Conservation (phyloP, 1,140 invertebrate species). For the Apis cerana region DNA sequence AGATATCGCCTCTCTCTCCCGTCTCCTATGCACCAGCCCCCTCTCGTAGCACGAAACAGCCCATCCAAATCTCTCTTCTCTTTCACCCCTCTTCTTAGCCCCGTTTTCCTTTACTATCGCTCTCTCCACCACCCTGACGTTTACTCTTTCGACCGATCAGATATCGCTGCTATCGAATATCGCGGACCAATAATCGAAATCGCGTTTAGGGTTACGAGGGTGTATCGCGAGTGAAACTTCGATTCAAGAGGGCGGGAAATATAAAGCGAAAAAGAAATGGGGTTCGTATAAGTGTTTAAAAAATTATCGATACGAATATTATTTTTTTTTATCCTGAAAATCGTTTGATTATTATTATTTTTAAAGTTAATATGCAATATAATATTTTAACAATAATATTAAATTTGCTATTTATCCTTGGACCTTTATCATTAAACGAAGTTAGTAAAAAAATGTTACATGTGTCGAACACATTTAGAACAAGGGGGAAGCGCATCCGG, state of each 20-base stretch:
- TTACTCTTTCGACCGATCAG: constrained; percentile 21
- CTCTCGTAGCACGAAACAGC: constrained; percentile 21
- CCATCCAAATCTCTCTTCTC: constrained; percentile 30
- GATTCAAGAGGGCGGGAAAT: constrained; percentile 4
- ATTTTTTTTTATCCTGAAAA: too few species aligned
- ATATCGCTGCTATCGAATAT: constrained; percentile 24
- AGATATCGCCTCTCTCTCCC: constrained; percentile 23
- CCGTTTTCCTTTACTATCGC: constrained; percentile 29
- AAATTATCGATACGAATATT: too few species aligned
- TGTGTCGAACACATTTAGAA: constrained; percentile 14
- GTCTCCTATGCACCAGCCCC: constrained; percentile 28
- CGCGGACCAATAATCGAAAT: constrained; percentile 5
- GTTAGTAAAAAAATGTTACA: background rate
- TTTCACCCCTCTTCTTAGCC: constrained; percentile 19
- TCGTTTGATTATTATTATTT: too few species aligned
- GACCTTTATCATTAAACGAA: background rate
- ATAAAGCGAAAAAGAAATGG: background rate
- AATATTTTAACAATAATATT: too few species aligned
- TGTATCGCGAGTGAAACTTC: background rate
- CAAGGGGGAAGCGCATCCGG: constrained; percentile 37
- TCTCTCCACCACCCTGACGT: constrained; percentile 42
- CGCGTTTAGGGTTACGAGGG: background rate
- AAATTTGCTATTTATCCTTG: background rate
- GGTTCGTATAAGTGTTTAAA: background rate
- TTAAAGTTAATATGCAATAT: too few species aligned